Evolutionary conservation across 2,888 invertebrate genomes (phyloP), one percentile per base, ranked within the genome.

Genomic region (Bellardia bayeri): DNA sequence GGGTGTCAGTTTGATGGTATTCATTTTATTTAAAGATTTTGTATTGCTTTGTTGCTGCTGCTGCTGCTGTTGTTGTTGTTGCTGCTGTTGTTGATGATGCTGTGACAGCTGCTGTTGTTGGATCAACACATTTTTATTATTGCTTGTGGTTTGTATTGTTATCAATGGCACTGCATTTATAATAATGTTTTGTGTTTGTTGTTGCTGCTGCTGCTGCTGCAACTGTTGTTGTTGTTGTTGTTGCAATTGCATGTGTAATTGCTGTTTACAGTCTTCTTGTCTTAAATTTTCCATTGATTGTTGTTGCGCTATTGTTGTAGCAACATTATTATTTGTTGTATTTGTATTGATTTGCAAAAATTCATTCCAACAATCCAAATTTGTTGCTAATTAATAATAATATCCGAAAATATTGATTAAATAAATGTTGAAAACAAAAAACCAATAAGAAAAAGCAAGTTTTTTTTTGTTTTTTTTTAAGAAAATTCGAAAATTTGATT

Each of bases 301-400:
- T 37, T 80, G 88, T 16, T 84, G 89, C 85, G 85, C 74, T 84
- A 89, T 80, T 74, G 89, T 86, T 79, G 85, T 85, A 76, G 88
- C 64, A 54, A 37, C 14, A 71, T 5, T 5, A 63, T 83, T 83
- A 23, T 76, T 82, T 85, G 80, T 89, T 33, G 87, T 89, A 88
- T 89, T 51, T 16, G 91, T 91, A 88, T 91, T 92, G 83, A 93
- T 93, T 89, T 92, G 92, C 89, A 93, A 89, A 89, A 93, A 90
- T 76, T 93, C 93, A 87, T 90, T 92, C 94, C 94, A 93, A 85
- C 91, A 91, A 90, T 93, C 93, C 88, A 93, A 89, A 91, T 93
- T 93, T 88, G 91, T 86, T 89, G 92, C 93, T 93, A 88, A 80
- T 81, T 81, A 74, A 82, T 64, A 74, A 82, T 64, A 68, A 83